These are phyloP conservation scores for Gobionotothen gibberifrons DNA, from an alignment of 2,797 vertebrate genomes.

Conservation along the genomic window DNA sequence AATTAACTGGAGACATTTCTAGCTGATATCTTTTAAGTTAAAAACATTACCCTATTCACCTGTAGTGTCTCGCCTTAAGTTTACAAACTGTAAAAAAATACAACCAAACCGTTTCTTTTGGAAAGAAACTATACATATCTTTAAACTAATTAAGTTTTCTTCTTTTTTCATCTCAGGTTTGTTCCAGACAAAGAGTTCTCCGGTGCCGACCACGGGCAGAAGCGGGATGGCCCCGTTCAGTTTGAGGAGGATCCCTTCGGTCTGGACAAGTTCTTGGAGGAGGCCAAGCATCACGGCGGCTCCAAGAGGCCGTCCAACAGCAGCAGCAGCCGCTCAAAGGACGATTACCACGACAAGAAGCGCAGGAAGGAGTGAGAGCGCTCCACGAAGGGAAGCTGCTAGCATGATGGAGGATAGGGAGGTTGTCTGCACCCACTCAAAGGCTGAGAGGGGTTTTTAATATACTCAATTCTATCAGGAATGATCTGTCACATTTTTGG, in stretches of 20 bases:
- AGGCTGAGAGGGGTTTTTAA: slow-evolving; percentile 22
- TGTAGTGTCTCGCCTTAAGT: no score
- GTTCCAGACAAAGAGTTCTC: slow-evolving; percentile 96
- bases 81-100: no score
- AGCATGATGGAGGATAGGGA: neutral
- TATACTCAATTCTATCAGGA: slow-evolving; percentile 21
- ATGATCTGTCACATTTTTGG: slow-evolving; percentile 9
- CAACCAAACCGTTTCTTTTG: neutral
- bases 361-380: slow-evolving; percentile 93
- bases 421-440: neutral
- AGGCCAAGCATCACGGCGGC: slow-evolving; percentile 97
- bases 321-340: slow-evolving; percentile 92
- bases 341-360: slow-evolving; percentile 98
- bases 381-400: neutral
- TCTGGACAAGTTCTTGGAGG: slow-evolving; percentile 98
- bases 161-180: slow-evolving; percentile 72
- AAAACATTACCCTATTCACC: no score
- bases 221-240: slow-evolving; percentile 94
- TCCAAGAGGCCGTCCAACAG: slow-evolving; percentile 95
- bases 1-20: no score
- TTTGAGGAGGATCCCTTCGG: slow-evolving; percentile 99
- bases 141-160: neutral
- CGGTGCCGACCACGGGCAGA: slow-evolving; percentile 90
- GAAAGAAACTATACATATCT: neutral
- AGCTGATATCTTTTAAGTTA: no score